These are phyloP conservation scores for Orycteropus afer DNA, from an alignment of 2,113 vertebrate species.

Conservation along the genomic window DNA sequence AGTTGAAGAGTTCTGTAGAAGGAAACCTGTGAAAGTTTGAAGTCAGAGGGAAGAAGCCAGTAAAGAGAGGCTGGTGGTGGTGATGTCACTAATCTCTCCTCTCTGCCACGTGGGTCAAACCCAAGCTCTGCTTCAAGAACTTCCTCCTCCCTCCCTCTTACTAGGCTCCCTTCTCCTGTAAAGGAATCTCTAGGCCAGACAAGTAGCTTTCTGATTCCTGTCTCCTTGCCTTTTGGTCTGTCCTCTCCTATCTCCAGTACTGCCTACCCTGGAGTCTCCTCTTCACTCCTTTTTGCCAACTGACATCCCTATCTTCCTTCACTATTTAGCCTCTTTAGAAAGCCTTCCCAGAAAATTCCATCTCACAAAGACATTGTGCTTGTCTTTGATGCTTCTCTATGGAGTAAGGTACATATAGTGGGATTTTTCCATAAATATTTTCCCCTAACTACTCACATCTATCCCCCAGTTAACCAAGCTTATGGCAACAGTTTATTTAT, in stretches of 20 bases:
- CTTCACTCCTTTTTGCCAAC: background rate
- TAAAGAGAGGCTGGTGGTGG: too few species aligned
- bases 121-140: background rate
- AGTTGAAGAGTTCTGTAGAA: background rate
- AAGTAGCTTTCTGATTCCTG: too few species aligned
- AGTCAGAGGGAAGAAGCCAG: background rate
- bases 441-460: background rate
- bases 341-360: background rate
- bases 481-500: background rate
- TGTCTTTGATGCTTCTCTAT: background rate
- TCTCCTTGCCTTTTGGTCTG: background rate
- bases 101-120: background rate
- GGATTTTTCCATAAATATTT: background rate
- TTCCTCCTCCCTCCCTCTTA: background rate
- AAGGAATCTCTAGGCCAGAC: background rate
- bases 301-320: background rate
- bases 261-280: background rate
- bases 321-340: background rate
- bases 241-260: background rate
- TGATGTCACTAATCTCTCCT: background rate
- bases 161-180: background rate
- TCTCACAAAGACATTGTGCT: background rate
- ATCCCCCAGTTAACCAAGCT: background rate
- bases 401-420: too few species aligned
- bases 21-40: background rate